phyloP scores from a whole-genome alignment of 2,113 vertebrate species.

The Gasterosteus nipponicus region DNA sequence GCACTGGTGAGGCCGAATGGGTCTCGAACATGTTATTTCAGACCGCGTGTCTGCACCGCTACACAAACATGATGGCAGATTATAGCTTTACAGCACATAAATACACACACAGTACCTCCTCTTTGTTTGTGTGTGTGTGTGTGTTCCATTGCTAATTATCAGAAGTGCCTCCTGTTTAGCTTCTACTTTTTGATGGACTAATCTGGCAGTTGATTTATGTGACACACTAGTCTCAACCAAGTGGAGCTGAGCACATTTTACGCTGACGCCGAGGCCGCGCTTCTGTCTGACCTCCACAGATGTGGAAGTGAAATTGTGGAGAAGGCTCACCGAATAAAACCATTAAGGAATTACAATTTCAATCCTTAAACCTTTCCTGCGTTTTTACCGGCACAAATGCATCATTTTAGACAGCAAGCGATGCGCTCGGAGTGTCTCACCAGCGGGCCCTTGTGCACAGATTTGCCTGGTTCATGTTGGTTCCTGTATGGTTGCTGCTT shows the following conservation, averaged over 20 bases:
- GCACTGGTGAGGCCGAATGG: conserved; percentile 65
- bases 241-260: conserved; percentile 31
- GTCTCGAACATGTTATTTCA: conserved; percentile 16
- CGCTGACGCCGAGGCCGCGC: conserved; percentile 3
- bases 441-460: not conserved
- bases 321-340: not conserved
- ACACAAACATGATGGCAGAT: conserved; percentile 13
- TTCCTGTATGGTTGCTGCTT: not conserved
- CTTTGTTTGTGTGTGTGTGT: not conserved
- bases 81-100: conserved; percentile 15
- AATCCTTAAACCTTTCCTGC: not conserved
- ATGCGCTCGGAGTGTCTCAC: not conserved
- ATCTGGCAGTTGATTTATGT: conserved; percentile 18
- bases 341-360: not conserved
- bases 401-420: not conserved
- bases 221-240: not conserved
- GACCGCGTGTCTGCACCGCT: conserved; percentile 2
- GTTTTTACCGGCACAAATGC: not conserved
- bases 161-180: conserved; percentile 14
- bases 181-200: conserved; percentile 16
- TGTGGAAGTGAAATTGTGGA: not conserved
- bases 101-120: not conserved
- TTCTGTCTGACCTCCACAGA: not conserved
- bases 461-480: not conserved
- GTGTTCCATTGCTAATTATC: not conserved